Conservation (phyloP, 2,888 invertebrate species). For the Mechanitis mazaeus region DNA sequence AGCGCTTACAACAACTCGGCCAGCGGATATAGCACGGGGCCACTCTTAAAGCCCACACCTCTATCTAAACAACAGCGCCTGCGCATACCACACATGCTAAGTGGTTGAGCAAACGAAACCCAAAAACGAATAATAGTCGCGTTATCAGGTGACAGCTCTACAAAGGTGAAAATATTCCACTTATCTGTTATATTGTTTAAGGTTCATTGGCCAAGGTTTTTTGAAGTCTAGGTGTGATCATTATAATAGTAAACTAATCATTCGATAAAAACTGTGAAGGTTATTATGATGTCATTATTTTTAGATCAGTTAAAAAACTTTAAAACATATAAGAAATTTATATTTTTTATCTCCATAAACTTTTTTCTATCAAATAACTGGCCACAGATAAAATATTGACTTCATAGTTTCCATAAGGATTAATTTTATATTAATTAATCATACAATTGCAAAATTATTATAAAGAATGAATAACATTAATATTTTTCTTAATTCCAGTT, state of each 20-base stretch:
- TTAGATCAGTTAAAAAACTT: no score
- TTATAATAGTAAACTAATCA: conserved; percentile 16
- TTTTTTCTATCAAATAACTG: no score
- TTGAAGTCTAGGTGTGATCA: conserved; percentile 11
- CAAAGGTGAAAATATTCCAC: conserved; percentile 25
- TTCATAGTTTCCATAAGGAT: no score
- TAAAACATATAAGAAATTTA: no score
- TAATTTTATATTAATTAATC: no score
- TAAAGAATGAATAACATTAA: conserved; percentile 17
- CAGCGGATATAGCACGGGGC: conserved; percentile 70
- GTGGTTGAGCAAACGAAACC: conserved; percentile 53
- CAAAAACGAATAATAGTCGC: conserved; percentile 45
- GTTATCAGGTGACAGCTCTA: conserved; percentile 47
- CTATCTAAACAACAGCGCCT: conserved; percentile 58
- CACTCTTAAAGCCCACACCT: conserved; percentile 64
- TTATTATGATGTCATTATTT: conserved; percentile 18
- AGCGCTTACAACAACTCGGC: conserved; percentile 63
- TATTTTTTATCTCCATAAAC: no score
- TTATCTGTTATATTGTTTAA: conserved; percentile 24
- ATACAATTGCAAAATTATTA: no score
- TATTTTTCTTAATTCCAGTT: conserved; percentile 22
- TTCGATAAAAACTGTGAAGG: conserved; percentile 22
- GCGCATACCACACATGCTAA: conserved; percentile 54
- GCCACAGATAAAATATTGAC: no score
- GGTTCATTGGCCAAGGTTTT: conserved; percentile 38